Evolutionary conservation across 2,797 vertebrate genomes (phyloP).

Genomic region (Spondyliosoma cantharus): DNA sequence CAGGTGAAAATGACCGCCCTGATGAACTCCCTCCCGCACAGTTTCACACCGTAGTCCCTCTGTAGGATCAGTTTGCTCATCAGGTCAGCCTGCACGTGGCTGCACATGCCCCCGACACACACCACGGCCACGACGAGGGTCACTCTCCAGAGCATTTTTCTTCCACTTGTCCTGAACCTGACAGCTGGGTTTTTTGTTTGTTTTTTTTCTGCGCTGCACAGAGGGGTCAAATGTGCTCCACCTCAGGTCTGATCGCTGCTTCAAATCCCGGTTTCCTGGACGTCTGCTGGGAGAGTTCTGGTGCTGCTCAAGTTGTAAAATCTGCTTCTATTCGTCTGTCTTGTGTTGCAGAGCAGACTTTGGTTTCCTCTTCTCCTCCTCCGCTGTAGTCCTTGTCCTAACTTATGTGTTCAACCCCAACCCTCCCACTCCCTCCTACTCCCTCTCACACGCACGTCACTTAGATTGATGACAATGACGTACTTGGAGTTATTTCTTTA

Average conservation of each 20-base stretch:
- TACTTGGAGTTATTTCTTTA: conserved; percentile 63
- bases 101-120: conserved; percentile 67
- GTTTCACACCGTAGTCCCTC: conserved; percentile 85
- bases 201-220: neutral
- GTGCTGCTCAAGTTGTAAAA: conserved; percentile 18
- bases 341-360: conserved; percentile 24
- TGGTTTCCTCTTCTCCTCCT: conserved; percentile 45
- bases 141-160: conserved; percentile 74
- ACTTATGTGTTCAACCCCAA: conserved; percentile 41
- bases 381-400: conserved; percentile 64
- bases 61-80: conserved; percentile 68
- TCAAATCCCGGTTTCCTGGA: conserved; percentile 5
- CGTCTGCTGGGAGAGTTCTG: neutral
- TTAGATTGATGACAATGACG: conserved; percentile 69
- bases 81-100: conserved; percentile 60
- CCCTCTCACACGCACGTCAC: conserved; percentile 54
- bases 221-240: conserved; percentile 39
- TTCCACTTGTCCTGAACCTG: conserved; percentile 22
- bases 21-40: conserved; percentile 93
- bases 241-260: conserved; percentile 24
- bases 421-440: conserved; percentile 6
- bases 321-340: conserved; percentile 16
- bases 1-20: conserved; percentile 92
- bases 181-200: neutral
- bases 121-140: conserved; percentile 64